A percentile compares a stretch with the other conserved stretches of the same genome.
These are phyloP conservation scores for Coenonympha glycerion DNA, from an alignment of 2,888 invertebrate genomes.

Conservation along the genomic window DNA sequence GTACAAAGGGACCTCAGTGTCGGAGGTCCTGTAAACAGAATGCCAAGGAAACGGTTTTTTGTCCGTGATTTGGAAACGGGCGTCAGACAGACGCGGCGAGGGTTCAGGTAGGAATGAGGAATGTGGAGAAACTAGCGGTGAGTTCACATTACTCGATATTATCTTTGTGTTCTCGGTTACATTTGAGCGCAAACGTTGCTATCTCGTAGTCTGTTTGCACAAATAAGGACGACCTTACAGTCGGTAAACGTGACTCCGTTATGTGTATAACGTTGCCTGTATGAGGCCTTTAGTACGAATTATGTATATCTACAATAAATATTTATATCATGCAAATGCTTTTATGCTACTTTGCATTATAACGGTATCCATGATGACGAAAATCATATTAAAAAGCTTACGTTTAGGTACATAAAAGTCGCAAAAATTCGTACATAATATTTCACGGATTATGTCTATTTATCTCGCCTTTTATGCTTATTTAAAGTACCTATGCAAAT, in stretches of 20 bases:
- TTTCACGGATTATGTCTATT: too few relatives aligned
- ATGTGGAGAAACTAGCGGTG: slow-evolving; percentile 38
- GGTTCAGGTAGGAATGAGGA: slow-evolving; percentile 58
- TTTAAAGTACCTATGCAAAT: background rate
- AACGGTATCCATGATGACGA: too few relatives aligned
- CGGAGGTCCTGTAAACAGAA: slow-evolving; percentile 72
- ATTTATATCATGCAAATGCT: too few relatives aligned
- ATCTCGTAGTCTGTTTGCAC: slow-evolving; percentile 63
- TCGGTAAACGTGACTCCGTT: slow-evolving; percentile 40
- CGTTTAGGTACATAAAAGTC: too few relatives aligned
- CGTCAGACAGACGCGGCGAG: slow-evolving; percentile 47
- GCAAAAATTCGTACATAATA: too few relatives aligned
- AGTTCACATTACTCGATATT: slow-evolving; percentile 36
- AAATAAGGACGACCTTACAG: slow-evolving; percentile 57
- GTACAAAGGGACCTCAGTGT: slow-evolving; percentile 60
- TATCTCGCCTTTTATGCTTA: background rate
- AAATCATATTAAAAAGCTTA: too few relatives aligned
- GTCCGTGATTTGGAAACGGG: slow-evolving; percentile 39
- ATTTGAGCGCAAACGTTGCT: slow-evolving; percentile 58
- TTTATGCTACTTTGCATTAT: too few relatives aligned
- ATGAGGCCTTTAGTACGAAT: slow-evolving; percentile 27
- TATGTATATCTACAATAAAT: background rate
- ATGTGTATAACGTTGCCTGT: slow-evolving; percentile 36
- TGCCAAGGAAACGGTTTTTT: slow-evolving; percentile 68
- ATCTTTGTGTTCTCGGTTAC: slow-evolving; percentile 45